These are phyloP conservation scores for Agrotis ipsilon DNA, from an alignment of 2,888 invertebrate genomes.

Conservation along the genomic window DNA sequence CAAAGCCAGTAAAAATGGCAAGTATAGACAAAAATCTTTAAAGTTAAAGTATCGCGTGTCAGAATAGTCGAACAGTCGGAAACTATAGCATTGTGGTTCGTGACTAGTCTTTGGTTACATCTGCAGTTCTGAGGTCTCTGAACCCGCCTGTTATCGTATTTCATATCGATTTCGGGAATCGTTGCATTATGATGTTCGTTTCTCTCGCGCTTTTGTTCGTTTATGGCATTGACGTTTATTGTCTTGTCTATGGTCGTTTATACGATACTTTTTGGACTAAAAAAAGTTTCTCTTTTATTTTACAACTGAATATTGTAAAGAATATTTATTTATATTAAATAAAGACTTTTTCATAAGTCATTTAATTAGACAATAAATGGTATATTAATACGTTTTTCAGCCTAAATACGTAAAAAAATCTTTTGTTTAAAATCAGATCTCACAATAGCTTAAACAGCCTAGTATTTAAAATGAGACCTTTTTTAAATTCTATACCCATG, in stretches of 20 bases:
- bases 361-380: too few species aligned
- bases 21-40: conserved; percentile 33
- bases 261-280: not conserved
- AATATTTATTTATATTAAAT: too few species aligned
- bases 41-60: conserved; percentile 61
- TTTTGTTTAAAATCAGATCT: not conserved
- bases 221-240: conserved; percentile 2
- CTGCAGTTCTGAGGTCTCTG: conserved; percentile 68
- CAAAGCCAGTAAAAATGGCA: conserved; percentile 14
- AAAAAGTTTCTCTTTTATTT: not conserved
- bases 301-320: too few species aligned
- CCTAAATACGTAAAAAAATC: too few species aligned
- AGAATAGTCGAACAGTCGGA: conserved; percentile 38
- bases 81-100: conserved; percentile 62
- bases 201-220: conserved; percentile 12
- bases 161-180: conserved; percentile 58
- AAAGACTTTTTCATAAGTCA: too few species aligned
- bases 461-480: not conserved
- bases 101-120: conserved; percentile 67
- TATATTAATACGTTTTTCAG: too few species aligned
- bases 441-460: not conserved
- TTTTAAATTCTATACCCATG: not conserved
- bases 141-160: conserved; percentile 64
- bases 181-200: conserved; percentile 37
- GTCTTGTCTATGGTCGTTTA: not conserved